Evolutionary conservation across 2,113 vertebrate species (phyloP).

Genomic region (Patagioenas fasciata): DNA sequence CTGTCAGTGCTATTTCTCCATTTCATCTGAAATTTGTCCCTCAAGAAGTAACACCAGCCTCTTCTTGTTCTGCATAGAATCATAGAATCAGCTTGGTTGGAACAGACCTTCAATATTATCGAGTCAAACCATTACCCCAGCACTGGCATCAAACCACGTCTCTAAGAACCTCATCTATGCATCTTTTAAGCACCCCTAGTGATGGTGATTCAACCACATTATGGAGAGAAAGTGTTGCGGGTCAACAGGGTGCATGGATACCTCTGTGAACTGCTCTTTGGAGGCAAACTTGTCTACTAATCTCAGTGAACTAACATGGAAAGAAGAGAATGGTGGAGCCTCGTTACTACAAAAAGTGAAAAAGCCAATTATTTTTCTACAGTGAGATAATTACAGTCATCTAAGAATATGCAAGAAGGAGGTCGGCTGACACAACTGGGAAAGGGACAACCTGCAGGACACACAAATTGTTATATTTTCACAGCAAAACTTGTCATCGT

Average conservation of each 20-base stretch:
- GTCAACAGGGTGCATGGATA: background rate
- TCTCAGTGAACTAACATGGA: background rate
- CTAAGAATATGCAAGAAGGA: background rate
- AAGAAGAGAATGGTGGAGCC: background rate
- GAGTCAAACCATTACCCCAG: no score
- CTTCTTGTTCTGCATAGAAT: background rate
- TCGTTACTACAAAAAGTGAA: accelerated
- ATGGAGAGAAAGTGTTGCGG: background rate
- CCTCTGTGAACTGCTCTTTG: background rate
- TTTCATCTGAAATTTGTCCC: background rate
- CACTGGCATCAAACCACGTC: no score
- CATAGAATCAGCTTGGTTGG: no score
- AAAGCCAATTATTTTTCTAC: background rate
- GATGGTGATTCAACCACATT: no score
- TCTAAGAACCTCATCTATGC: no score
- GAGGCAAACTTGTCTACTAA: background rate
- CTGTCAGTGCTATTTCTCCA: background rate
- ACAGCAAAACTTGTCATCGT: accelerated
- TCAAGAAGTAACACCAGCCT: background rate
- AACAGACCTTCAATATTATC: no score
- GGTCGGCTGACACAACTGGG: background rate
- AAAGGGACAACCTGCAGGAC: background rate
- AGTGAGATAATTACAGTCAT: background rate
- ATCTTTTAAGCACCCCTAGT: no score
- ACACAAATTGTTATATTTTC: background rate